Evolutionary conservation across 1,140 invertebrate genomes (phyloP).

Genomic region (Anagrus nilaparvatae): DNA sequence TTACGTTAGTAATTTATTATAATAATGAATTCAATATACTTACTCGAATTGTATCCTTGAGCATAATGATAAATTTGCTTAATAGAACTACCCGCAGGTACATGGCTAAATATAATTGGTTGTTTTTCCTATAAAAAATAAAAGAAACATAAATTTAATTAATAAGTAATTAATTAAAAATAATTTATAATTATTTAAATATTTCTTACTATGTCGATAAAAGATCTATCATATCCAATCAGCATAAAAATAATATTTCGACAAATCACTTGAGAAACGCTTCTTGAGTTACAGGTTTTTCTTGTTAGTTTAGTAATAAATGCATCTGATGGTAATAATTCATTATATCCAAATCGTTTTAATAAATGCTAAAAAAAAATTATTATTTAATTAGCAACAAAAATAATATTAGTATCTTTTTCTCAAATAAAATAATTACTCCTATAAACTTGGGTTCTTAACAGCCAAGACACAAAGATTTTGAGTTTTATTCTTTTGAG

Average conservation of each 20-base stretch:
- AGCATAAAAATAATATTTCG: slow-evolving; percentile 55
- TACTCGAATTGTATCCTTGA: slow-evolving; percentile 48
- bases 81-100: slow-evolving; percentile 66
- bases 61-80: slow-evolving; percentile 61
- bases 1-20: too few relatives aligned
- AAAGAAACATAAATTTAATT: slow-evolving; percentile 3
- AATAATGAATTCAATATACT: slow-evolving; percentile 18
- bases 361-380: slow-evolving; percentile 21
- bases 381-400: too few relatives aligned
- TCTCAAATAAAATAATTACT: too few relatives aligned
- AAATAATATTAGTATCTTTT: too few relatives aligned
- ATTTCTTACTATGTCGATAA: slow-evolving; percentile 35
- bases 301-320: slow-evolving; percentile 42
- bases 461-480: too few relatives aligned
- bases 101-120: slow-evolving; percentile 58
- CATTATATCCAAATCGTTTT: slow-evolving; percentile 39
- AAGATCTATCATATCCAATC: slow-evolving; percentile 49
- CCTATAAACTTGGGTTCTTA: too few relatives aligned
- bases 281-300: slow-evolving; percentile 42
- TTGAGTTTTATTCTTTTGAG: too few relatives aligned
- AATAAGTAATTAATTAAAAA: not conserved
- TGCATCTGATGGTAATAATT: slow-evolving; percentile 45
- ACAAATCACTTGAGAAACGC: slow-evolving; percentile 44
- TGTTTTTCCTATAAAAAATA: slow-evolving; percentile 35
- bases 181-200: not conserved